Base-by-base conservation (phyloP, 1,140 invertebrate genomes). In the Nixonia krombeini region DNA sequence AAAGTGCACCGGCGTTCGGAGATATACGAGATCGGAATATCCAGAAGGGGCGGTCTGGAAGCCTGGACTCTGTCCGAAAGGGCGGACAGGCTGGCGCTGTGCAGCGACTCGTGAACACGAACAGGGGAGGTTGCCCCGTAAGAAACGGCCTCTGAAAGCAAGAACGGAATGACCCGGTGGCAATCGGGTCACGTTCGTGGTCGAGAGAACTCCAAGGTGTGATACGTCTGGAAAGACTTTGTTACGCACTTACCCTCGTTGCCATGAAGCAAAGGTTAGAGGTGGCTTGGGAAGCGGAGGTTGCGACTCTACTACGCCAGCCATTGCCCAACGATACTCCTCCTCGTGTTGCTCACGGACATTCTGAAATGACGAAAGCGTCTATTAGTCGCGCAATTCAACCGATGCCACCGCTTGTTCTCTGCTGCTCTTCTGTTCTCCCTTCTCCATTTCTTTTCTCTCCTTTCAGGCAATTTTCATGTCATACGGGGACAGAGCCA, bases 21-120 rank as follows among this genome's bases (percentile, higher is more conserved):
- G 72, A 78, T 76, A 80, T 79, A 79, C 74, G 78, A 65, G 64
- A 67, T 70, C 59, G 57, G 63, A 69, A 73, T 78, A 82, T 76
- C 78, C 69, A 64, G 66, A 81, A 78, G 51, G 53, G 78, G 77
- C 78, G 79, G 73, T 77, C 73, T 75, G 25, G 5, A 28, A 49
- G 42, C 47, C 55, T 51, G 66, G 72, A 80, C 72, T 53, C 45
- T 76, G 74, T 69, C 66, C 55, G 42, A 53, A 44, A 51, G 42
- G 29, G 31, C 47, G 46, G 44, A 21, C 33, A 44, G 33, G 31
- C 46, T 53, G 38, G 50, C 18, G 31, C n/a, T n/a, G 29, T 17
- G 31, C 37, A n/a, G 23, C 16, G 42, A 46, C 25, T 46, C 10
- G 42, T 35, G 45, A 47, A 47, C 13, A 26, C 15, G 29, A 13